phyloP scores from a whole-genome alignment of 2,113 vertebrate species.

The Tenrec ecaudatus region DNA sequence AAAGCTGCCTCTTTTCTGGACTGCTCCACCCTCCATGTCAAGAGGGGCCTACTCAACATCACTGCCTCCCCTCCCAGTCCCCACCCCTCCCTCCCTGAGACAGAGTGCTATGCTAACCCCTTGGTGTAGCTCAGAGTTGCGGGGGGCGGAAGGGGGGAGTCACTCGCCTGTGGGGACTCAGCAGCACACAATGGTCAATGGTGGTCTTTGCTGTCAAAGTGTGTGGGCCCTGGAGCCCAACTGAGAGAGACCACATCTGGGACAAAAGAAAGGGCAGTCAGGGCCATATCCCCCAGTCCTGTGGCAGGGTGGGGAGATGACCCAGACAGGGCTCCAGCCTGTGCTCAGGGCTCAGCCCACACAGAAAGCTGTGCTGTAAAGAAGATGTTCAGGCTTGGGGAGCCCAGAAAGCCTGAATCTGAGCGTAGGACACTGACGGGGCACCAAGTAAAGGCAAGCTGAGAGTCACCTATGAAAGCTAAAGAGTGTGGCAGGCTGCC shows the following conservation, averaged over 20 bases:
- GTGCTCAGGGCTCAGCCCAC: background rate
- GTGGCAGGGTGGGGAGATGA: background rate
- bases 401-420: background rate
- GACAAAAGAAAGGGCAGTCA: background rate
- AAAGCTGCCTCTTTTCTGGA: background rate
- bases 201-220: background rate
- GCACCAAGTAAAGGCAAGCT: background rate
- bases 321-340: background rate
- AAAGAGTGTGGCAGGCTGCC: background rate
- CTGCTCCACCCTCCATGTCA: background rate
- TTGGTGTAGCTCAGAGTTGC: background rate
- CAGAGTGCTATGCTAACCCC: background rate
- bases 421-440: background rate
- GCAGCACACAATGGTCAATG: no score
- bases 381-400: background rate
- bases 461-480: background rate
- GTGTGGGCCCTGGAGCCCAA: background rate
- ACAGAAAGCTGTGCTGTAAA: background rate
- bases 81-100: background rate
- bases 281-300: background rate
- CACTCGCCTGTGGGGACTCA: accelerated
- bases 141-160: background rate
- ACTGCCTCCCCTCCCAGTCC: background rate
- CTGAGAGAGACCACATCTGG: background rate
- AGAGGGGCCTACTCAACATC: background rate